Percentiles rank a stretch among this genome's conserved stretches.
These are phyloP conservation scores for rat (Rattus norvegicus) DNA, from an alignment of 2,113 vertebrate species.

Conservation along the genomic window GRCr8 NC_086021.1:179772001-179772500, in stretches of 20 bases:
- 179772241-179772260: background rate
- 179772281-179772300: background rate
- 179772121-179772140: background rate
- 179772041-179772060: rapidly evolving
- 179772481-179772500: conserved; percentile 68
- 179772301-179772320: no score
- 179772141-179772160: no score
- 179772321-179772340: background rate
- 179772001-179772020: background rate
- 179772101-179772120: rapidly evolving
- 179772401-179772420: background rate
- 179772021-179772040: background rate
- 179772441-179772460: background rate
- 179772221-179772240: background rate
- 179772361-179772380: background rate
- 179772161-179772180: background rate
- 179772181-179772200: conserved; percentile 37
- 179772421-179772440: background rate
- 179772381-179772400: background rate
- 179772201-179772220: conserved; percentile 29
- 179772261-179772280: no score
- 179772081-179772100: no score
- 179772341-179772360: background rate
- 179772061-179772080: rapidly evolving
- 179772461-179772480: background rate